phyloP scores from a whole-genome alignment of 1,140 invertebrate genomes.

The Papilio dardanus region DNA sequence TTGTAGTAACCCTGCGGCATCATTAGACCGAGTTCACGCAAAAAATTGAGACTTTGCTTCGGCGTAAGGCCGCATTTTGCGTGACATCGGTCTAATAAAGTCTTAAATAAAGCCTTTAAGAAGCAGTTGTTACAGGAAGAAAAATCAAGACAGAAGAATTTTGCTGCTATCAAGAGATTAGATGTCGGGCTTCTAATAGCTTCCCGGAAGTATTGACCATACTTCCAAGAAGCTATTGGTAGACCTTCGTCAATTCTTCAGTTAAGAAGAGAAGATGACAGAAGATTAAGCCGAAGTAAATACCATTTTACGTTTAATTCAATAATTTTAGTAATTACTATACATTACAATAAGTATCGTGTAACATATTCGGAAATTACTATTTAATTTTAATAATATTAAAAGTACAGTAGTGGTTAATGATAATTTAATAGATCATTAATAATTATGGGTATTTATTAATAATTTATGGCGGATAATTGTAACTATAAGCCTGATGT shows the following conservation, averaged over 20 bases:
- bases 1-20: too few relatives aligned
- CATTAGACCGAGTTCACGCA: too few relatives aligned
- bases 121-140: too few relatives aligned
- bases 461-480: too few relatives aligned
- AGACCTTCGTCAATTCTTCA: slow-evolving; percentile 25
- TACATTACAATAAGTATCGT: neutral
- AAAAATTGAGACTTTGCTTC: too few relatives aligned
- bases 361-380: slow-evolving; percentile 3
- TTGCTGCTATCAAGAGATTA: neutral
- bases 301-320: slow-evolving; percentile 10
- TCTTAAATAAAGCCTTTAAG: too few relatives aligned
- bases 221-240: slow-evolving; percentile 30
- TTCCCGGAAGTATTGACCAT: slow-evolving; percentile 26
- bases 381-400: neutral
- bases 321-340: slow-evolving; percentile 3
- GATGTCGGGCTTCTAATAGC: slow-evolving; percentile 34
- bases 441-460: too few relatives aligned
- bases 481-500: too few relatives aligned
- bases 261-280: slow-evolving; percentile 7
- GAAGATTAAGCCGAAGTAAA: slow-evolving; percentile 1
- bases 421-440: neutral
- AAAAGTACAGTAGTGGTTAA: slow-evolving; percentile 5
- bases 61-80: too few relatives aligned
- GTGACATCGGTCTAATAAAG: too few relatives aligned
- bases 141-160: slow-evolving; percentile 13